Percentiles rank a stretch among this genome's conserved stretches.
Evolutionary conservation across 2,113 vertebrate genomes (phyloP).

Genomic region (Amazona guildingii): DNA sequence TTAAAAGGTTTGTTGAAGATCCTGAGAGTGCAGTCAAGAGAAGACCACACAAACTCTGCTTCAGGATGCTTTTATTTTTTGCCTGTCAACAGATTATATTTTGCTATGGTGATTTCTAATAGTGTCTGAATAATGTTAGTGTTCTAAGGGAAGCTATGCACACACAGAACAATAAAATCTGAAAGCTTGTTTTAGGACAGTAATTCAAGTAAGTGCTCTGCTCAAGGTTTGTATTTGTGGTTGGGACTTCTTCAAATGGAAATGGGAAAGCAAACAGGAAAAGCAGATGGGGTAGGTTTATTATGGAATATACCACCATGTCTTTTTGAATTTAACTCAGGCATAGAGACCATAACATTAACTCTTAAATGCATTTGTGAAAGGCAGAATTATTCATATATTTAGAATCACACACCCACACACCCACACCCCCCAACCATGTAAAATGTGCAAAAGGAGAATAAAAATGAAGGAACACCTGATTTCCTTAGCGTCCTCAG

Average conservation of each 20-base stretch:
- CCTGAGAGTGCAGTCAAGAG: background rate
- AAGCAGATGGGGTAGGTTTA: background rate
- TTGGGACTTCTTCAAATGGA: background rate
- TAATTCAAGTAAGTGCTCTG: background rate
- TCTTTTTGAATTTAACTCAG: background rate
- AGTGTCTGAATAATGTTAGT: background rate
- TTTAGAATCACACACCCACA: background rate
- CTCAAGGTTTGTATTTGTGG: background rate
- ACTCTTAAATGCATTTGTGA: background rate
- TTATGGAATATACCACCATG: background rate
- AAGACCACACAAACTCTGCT: conserved; percentile 22
- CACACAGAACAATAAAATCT: background rate
- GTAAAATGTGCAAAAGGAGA: background rate
- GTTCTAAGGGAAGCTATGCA: background rate
- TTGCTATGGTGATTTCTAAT: background rate
- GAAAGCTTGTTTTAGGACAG: background rate
- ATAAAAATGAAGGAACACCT: background rate
- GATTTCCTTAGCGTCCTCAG: background rate
- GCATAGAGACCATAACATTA: background rate
- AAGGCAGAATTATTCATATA: background rate
- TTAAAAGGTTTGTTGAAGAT: background rate
- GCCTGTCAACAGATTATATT: conserved; percentile 20
- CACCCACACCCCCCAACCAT: fast-evolving
- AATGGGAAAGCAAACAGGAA: background rate
- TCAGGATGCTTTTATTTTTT: conserved; percentile 20